These are phyloP conservation scores for Nemotelus nigrinus DNA, from an alignment of 2,888 invertebrate genomes.

Conservation along the genomic window DNA sequence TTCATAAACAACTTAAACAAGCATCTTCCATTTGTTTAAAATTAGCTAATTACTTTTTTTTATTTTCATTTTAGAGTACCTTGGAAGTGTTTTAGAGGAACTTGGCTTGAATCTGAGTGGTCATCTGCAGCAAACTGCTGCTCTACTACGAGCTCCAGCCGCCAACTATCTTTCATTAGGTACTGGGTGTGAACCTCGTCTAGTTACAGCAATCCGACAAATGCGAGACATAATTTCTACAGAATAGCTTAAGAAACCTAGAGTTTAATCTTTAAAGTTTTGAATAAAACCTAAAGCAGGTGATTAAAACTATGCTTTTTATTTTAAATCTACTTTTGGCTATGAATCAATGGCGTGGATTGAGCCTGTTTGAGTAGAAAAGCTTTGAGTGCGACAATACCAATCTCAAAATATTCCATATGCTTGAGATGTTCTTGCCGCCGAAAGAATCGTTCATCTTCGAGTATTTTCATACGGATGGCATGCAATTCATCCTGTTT, in stretches of 20 bases:
- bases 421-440: constrained; percentile 37
- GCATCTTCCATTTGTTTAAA: too few relatives aligned
- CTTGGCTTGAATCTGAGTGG: constrained; percentile 77
- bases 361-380: constrained; percentile 26
- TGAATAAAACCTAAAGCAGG: constrained; percentile 13
- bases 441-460: constrained; percentile 40
- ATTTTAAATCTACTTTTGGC: constrained; percentile 2
- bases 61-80: constrained; percentile 71
- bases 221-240: constrained; percentile 76
- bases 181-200: constrained; percentile 74
- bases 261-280: neutral
- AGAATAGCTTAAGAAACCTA: constrained; percentile 55
- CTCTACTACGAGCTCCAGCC: constrained; percentile 72
- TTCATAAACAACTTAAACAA: too few relatives aligned
- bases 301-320: neutral
- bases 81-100: constrained; percentile 85
- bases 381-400: constrained; percentile 31
- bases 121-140: constrained; percentile 74
- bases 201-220: constrained; percentile 78
- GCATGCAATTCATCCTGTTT: constrained; percentile 34
- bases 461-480: constrained; percentile 34
- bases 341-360: neutral
- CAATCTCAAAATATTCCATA: constrained; percentile 38
- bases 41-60: neutral
- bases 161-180: constrained; percentile 75